phyloP scores from a whole-genome alignment of 2,888 invertebrate genomes.

The Erebia palarica region DNA sequence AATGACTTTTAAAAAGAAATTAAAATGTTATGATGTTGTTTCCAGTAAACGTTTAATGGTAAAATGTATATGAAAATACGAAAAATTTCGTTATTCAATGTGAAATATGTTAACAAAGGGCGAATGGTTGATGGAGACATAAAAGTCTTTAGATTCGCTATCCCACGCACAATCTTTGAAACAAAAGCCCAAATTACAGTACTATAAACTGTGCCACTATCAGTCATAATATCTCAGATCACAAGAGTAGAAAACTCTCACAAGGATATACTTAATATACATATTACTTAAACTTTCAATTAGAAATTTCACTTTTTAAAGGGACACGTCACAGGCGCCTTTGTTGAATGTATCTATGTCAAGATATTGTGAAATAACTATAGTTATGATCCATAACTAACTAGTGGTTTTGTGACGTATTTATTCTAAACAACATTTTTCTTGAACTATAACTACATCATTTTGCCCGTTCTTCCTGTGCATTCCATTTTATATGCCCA shows the following conservation, averaged over 20 bases:
- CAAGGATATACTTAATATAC: background rate
- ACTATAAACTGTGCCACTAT: background rate
- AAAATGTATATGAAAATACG: background rate
- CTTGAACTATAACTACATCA: background rate
- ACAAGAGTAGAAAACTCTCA: constrained; percentile 10
- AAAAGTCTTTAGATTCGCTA: background rate
- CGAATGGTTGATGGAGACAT: background rate
- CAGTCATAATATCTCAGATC: background rate
- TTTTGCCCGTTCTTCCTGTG: too few species aligned
- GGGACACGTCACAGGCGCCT: background rate
- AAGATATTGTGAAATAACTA: background rate
- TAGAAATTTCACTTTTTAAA: background rate
- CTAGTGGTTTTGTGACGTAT: background rate
- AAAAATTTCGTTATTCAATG: background rate
- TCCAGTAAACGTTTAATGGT: too few species aligned
- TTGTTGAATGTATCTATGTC: background rate
- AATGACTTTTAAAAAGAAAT: too few species aligned
- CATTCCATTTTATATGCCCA: too few species aligned
- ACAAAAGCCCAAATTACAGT: constrained; percentile 12
- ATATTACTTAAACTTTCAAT: constrained; percentile 4
- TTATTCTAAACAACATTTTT: background rate
- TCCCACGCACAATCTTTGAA: constrained; percentile 1
- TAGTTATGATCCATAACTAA: background rate
- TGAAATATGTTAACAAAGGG: background rate
- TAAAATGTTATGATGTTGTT: too few species aligned